phyloP scores from a whole-genome alignment of 2,113 vertebrate species.

The Synchiropus splendidus region DNA sequence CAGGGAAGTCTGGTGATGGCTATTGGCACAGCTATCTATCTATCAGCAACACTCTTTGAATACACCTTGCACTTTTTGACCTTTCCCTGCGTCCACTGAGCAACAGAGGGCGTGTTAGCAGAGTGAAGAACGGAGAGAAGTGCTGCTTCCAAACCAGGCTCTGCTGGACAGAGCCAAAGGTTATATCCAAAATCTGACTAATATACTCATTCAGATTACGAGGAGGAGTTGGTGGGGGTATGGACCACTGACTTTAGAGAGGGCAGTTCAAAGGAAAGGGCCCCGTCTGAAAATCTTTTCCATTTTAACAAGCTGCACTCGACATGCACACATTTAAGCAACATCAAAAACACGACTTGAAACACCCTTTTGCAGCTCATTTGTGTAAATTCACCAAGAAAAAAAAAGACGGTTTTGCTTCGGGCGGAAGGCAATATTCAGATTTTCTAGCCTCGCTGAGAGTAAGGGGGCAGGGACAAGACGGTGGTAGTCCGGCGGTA shows the following conservation, averaged over 20 bases:
- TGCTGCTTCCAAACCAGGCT: constrained; percentile 42
- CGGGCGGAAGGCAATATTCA: not conserved
- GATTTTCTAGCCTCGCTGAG: too few species aligned
- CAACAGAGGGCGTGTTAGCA: constrained; percentile 13
- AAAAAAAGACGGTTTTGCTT: not conserved
- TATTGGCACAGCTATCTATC: constrained; percentile 39
- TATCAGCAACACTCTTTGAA: constrained; percentile 23
- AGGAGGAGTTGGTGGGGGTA: constrained; percentile 42
- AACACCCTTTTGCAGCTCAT: not conserved
- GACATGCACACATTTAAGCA: not conserved
- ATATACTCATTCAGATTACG: constrained; percentile 47
- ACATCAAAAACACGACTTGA: not conserved
- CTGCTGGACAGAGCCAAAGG: constrained; percentile 43
- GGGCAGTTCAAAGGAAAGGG: constrained; percentile 52
- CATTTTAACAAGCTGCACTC: too few species aligned
- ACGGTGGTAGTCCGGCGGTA: constrained; percentile 20
- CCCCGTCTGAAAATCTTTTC: too few species aligned
- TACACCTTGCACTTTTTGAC: constrained; percentile 28
- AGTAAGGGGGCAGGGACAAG: too few species aligned
- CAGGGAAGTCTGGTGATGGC: not conserved
- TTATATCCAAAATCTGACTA: constrained; percentile 45
- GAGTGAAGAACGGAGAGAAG: constrained; percentile 35
- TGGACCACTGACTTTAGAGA: constrained; percentile 41
- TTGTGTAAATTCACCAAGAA: not conserved
- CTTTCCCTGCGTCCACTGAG: constrained; percentile 35